Conservation (phyloP, 2,797 vertebrate genomes). For the Rhinatrema bivittatum region DNA sequence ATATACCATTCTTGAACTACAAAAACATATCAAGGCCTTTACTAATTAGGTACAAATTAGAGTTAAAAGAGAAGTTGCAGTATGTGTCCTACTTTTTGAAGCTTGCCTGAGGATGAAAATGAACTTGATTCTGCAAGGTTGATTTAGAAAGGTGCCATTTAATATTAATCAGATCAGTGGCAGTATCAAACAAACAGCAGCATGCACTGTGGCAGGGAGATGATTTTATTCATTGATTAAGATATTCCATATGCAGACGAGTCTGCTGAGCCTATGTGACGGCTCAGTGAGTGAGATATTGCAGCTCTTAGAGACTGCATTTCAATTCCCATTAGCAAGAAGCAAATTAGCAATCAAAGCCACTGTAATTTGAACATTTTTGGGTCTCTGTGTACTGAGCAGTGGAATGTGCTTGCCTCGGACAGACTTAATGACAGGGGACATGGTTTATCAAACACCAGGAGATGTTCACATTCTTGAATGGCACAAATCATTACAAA, state of each 20-base stretch:
- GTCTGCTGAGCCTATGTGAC: background rate
- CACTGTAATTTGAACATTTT: background rate
- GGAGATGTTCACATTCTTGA: no score
- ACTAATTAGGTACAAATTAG: background rate
- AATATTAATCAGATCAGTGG: constrained; percentile 27
- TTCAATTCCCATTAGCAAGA: rapidly evolving
- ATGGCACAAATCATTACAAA: no score
- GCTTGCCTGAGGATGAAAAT: background rate
- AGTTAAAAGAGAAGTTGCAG: background rate
- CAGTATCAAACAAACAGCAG: constrained; percentile 31
- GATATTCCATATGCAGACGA: background rate
- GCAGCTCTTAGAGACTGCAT: background rate
- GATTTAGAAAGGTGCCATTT: constrained; percentile 27
- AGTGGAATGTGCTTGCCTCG: no score
- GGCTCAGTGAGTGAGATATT: background rate
- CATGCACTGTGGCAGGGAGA: constrained; percentile 30
- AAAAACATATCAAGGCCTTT: no score
- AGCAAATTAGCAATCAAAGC: background rate
- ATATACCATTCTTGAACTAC: no score
- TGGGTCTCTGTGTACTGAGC: no score
- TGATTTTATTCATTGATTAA: constrained; percentile 16
- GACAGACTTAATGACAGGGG: no score
- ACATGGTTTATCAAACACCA: no score
- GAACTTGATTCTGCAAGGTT: background rate
- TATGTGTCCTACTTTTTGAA: background rate